phyloP scores from a whole-genome alignment of 2,113 vertebrate species.

The Rousettus leschenaultii region DNA sequence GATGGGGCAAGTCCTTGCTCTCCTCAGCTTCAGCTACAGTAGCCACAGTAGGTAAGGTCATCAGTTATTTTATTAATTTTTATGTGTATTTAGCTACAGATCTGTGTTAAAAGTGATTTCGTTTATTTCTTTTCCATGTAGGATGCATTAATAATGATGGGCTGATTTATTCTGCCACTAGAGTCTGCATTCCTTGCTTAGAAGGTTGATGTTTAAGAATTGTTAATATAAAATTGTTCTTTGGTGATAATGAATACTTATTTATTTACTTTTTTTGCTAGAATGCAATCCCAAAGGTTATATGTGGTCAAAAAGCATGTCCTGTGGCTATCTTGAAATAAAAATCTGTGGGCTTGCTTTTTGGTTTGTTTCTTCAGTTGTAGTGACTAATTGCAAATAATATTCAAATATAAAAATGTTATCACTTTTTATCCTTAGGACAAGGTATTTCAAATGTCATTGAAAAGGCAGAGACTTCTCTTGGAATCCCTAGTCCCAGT shows the following conservation, averaged over 20 bases:
- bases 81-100: not conserved
- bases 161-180: not conserved
- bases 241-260: not conserved
- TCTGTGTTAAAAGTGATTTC: not conserved
- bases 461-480: slow-evolving; percentile 96
- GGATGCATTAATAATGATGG: not conserved
- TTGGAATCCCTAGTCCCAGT: slow-evolving; percentile 93
- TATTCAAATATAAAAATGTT: slow-evolving; percentile 13
- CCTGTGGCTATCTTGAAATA: not conserved
- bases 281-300: not conserved
- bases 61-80: not conserved
- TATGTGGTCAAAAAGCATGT: not conserved
- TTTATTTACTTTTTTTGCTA: not conserved
- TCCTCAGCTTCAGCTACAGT: slow-evolving; percentile 95
- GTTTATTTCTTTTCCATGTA: not conserved
- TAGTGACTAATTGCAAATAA: not conserved
- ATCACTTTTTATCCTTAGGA: slow-evolving; percentile 81
- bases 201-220: not conserved
- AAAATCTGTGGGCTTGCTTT: not conserved
- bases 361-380: slow-evolving; percentile 39
- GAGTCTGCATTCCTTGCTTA: not conserved
- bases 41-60: slow-evolving; percentile 92
- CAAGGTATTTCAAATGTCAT: slow-evolving; percentile 95
- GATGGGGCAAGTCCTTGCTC: slow-evolving; percentile 95
- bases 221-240: not conserved